phyloP scores from a whole-genome alignment of 2,113 vertebrate genomes.

The Dendropsophus ebraccatus region DNA sequence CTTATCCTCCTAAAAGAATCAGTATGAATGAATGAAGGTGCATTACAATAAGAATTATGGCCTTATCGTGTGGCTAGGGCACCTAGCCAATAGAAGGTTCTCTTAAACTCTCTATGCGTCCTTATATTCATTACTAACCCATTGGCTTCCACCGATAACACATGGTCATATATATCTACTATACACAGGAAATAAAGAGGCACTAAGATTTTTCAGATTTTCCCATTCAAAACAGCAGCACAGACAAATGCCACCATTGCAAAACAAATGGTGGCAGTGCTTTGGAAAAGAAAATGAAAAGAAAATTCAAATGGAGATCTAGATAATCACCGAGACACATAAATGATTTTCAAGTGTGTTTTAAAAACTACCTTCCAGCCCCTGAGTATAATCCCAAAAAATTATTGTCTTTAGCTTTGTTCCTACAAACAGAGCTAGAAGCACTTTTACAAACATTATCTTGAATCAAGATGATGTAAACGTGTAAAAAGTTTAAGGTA shows the following conservation, averaged over 20 bases:
- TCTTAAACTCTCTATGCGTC: neutral
- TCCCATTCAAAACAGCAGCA: constrained; percentile 81
- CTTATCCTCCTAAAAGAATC: neutral
- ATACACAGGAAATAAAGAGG: constrained; percentile 78
- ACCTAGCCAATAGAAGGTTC: neutral
- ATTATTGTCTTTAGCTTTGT: constrained; percentile 71
- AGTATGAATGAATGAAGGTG: neutral
- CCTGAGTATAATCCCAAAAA: constrained; percentile 86
- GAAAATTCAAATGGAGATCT: constrained; percentile 28
- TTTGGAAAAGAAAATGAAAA: constrained; percentile 63
- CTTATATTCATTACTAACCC: neutral
- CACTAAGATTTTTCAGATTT: constrained; percentile 81
- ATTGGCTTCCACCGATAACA: neutral
- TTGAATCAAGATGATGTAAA: constrained; percentile 83
- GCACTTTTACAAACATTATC: constrained; percentile 73
- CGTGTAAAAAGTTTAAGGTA: constrained; percentile 85
- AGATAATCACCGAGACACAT: constrained; percentile 64
- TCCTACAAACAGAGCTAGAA: constrained; percentile 72
- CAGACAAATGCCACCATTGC: constrained; percentile 79
- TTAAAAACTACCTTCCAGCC: constrained; percentile 82
- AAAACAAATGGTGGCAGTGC: constrained; percentile 80
- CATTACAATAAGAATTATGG: neutral
- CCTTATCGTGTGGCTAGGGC: neutral
- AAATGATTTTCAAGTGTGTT: constrained; percentile 82
- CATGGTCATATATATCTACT: constrained; percentile 33